Evolutionary conservation across 2,113 vertebrate genomes (phyloP).

Genomic region (Sphyrna mokarran): DNA sequence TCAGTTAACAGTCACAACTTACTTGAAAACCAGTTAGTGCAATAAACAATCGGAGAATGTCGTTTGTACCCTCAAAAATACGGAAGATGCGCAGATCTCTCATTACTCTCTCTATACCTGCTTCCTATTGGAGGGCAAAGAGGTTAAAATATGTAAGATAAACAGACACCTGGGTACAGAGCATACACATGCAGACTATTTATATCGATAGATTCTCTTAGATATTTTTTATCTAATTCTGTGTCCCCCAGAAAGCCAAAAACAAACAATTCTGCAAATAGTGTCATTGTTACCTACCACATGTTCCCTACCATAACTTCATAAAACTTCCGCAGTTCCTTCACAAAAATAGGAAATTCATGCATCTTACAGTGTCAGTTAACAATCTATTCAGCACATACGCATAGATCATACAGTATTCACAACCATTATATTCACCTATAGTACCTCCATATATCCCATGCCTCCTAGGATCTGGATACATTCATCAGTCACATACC

Average conservation of each 20-base stretch:
- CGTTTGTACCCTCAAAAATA: conserved; percentile 29
- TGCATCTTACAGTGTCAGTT: neutral
- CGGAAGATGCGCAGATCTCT: conserved; percentile 38
- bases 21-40: conserved; percentile 39
- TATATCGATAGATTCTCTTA: neutral
- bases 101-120: conserved; percentile 5
- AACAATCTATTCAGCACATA: neutral
- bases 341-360: neutral
- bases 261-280: neutral
- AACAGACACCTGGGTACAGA: neutral
- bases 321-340: neutral
- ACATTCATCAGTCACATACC: conserved; percentile 27
- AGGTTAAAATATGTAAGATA: neutral
- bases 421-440: neutral
- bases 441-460: conserved; percentile 15
- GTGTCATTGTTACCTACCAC: neutral
- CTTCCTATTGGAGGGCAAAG: conserved; percentile 38
- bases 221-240: neutral
- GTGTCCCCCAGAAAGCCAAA: neutral
- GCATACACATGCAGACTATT: neutral
- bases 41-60: conserved; percentile 38
- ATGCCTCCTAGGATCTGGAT: conserved; percentile 36
- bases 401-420: neutral
- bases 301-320: neutral
- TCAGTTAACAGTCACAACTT: conserved; percentile 35